Evolutionary conservation across 2,888 invertebrate species (phyloP).

Genomic region (Brachynemurus nebulosus): DNA sequence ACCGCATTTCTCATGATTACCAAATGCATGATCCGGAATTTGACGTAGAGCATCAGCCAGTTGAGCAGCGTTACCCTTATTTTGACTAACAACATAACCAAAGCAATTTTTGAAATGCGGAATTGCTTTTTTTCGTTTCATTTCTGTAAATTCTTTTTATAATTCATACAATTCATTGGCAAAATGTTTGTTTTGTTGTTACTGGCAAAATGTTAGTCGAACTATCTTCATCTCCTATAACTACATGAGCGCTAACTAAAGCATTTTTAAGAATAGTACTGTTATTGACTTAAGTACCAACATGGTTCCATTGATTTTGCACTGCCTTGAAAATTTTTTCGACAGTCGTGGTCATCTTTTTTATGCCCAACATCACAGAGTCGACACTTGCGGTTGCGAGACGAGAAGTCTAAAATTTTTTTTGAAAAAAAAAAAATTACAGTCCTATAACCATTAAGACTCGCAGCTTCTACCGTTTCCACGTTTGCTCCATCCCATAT

Average conservation of each 20-base stretch:
- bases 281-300: constrained; percentile 16
- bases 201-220: constrained; percentile 17
- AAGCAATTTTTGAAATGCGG: constrained; percentile 19
- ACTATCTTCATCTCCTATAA: constrained; percentile 21
- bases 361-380: constrained; percentile 15
- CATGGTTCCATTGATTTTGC: constrained; percentile 23
- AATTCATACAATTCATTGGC: constrained; percentile 15
- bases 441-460: background rate
- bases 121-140: constrained; percentile 14
- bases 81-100: constrained; percentile 16
- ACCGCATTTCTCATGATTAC: constrained; percentile 15
- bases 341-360: constrained; percentile 20
- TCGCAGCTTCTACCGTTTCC: background rate
- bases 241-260: constrained; percentile 15
- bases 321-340: constrained; percentile 20
- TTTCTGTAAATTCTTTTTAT: constrained; percentile 12
- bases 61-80: constrained; percentile 12
- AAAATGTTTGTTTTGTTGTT: constrained; percentile 17
- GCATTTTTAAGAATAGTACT: constrained; percentile 16
- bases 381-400: constrained; percentile 18
- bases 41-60: constrained; percentile 13
- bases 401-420: background rate
- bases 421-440: background rate
- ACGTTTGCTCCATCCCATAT: background rate
- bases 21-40: constrained; percentile 17